Percentiles rank a stretch among this genome's conserved stretches.
phyloP scores from a whole-genome alignment of 2,797 vertebrate species.

The Octomys mimax region DNA sequence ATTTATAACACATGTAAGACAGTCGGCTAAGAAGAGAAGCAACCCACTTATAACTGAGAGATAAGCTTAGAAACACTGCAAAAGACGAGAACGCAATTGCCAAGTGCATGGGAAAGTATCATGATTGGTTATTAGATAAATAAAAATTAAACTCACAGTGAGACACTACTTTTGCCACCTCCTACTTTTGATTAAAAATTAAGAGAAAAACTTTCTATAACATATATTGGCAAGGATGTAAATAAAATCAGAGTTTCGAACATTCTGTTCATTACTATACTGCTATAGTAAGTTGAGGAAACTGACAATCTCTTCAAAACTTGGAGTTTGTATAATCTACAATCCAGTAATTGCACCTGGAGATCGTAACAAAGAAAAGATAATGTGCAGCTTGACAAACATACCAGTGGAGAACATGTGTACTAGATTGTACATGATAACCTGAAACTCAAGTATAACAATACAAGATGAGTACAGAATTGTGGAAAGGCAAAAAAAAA shows the following conservation, averaged over 20 bases:
- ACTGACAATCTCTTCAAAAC: neutral
- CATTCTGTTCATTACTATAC: accelerated
- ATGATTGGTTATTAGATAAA: neutral
- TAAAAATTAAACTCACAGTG: neutral
- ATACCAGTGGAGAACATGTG: neutral
- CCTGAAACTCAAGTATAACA: neutral
- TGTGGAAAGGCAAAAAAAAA: no score
- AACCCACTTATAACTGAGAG: neutral
- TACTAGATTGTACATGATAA: neutral
- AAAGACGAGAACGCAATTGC: neutral
- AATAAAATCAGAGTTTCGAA: neutral
- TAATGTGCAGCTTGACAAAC: neutral
- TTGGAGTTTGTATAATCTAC: neutral
- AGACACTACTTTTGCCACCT: neutral
- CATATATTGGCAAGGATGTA: neutral
- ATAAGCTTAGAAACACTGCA: neutral
- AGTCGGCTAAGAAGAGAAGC: neutral
- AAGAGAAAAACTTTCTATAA: neutral
- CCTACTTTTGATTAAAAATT: neutral
- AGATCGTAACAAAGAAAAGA: neutral
- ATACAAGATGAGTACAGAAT: neutral
- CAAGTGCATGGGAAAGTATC: neutral
- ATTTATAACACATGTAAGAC: neutral
- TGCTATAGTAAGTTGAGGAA: neutral
- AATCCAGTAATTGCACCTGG: neutral